Evolutionary conservation across 2,113 vertebrate genomes (phyloP), one percentile per base, ranked within the genome.

Genomic region (Circaetus gallicus): DNA sequence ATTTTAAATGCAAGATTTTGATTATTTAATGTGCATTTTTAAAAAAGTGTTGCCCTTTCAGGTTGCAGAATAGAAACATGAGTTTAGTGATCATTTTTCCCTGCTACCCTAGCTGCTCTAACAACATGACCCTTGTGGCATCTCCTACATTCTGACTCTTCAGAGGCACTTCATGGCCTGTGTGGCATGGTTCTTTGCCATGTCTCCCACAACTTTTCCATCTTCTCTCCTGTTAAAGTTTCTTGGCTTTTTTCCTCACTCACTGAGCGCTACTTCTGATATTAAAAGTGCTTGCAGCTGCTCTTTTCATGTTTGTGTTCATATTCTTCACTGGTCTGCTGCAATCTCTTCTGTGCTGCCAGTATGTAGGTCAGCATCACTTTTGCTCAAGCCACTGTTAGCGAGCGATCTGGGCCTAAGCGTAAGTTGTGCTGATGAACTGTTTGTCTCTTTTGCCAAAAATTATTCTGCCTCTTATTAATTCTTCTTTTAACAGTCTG

Each of bases 311-410:
- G 74, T 83, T 88, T 89, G 76, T 83, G 32, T 34, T 93, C 26
- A n/a, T 66, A 3, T 66, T 92, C 92, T 83, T 88, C 58, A 12
- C 42, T 55, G 82, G 74, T 40, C 67, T 95, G 82, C 88, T 90
- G 88, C 95, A 89, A 52, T 83, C 50, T 88, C 61, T 53, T 82
- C 90, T 76, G 53, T 91, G 53, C 84, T 91, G 92, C 58, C 62
- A 53, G 82, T 92, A 97, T 96, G 79, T 95, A 95, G 95, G 96
- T 94, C 97, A 96, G 79, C 95, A 90, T 52, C 67, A 28, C 82
- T 92, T 93, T 77, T 62, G 74, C 90, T 81, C 74, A n/a, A 81
- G 85, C 49, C 0, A 0, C 76, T 83, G 63, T 28, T 80, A 83
- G 79, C 0, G 0, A 93, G 67, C 3, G 4, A 67, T 83, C 79